Base-by-base conservation (phyloP, 2,113 vertebrate species). In the Anseranas semipalmata region DNA sequence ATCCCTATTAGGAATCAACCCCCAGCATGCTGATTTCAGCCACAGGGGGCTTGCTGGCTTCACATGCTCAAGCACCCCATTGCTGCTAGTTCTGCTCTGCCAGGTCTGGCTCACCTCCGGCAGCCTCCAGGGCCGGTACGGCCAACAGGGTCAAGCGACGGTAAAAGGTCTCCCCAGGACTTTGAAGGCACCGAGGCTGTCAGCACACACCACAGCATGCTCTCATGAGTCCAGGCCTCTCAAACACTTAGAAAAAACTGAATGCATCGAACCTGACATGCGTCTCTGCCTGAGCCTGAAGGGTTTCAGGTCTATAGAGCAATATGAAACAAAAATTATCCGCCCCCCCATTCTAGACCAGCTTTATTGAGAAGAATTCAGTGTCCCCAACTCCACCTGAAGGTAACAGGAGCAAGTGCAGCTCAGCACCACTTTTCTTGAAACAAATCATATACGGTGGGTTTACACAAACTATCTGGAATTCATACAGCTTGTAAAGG, bases 181-280 rank as follows among this genome's bases (percentile, higher is more conserved):
- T 76, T 13, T 1, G 2, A 37, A 55, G 37, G 24, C 46, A 46
- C 6, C 1, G 1, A 9, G 27, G 67, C 4, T 35, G 30, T 12
- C 0, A 6, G n/a, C 80, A 63, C 76, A 12, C 45, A 30, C 17
- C n/a, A 6, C 39, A 14, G 71, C 43, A 50, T 0, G 70, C 15
- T 46, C 9, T 60, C 16, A 21, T 0, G 13, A 65, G 20, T 21
- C 35, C 76, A 68, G 1, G 12, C 32, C 55, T 72, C 35, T 4
- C 68, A 46, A 15, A 33, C 1, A 21, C 70, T 89, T 30, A 19
- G n/a, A 10, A 87, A 87, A 85, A 89, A 8, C 45, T 1, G 5
- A 72, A 48, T 1, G 0, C 1, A 7, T 5, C 60, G 6, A 58
- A n/a, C 5, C 25, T 6, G 35, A 19, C 6, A 10, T 0, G 3